Conservation (phyloP, 2,888 invertebrate genomes). For the Abrostola tripartita region DNA sequence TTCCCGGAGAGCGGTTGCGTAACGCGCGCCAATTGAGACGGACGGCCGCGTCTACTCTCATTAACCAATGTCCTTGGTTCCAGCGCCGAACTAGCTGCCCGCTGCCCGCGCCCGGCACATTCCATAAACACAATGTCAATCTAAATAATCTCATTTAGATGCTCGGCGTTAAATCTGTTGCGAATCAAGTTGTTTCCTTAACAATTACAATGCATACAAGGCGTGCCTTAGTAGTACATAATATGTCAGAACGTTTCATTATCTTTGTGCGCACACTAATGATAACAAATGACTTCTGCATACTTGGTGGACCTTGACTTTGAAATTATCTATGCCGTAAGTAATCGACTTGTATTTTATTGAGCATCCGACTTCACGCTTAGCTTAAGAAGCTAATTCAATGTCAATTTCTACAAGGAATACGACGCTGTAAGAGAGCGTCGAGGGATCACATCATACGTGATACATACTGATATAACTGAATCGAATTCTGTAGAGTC, state of each 20-base stretch:
- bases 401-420: too few species aligned
- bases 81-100: not conserved
- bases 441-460: not conserved
- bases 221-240: not conserved
- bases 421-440: not conserved
- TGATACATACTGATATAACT: too few species aligned
- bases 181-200: too few species aligned
- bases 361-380: not conserved
- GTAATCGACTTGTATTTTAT: not conserved
- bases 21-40: slow-evolving; percentile 23
- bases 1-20: slow-evolving; percentile 3
- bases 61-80: slow-evolving; percentile 14
- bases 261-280: not conserved
- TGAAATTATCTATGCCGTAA: not conserved
- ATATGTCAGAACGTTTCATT: slow-evolving; percentile 1
- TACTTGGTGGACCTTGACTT: not conserved
- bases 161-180: not conserved
- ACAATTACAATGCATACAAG: too few species aligned
- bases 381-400: too few species aligned
- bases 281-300: slow-evolving; percentile 1
- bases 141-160: not conserved
- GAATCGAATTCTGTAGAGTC: not conserved
- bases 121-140: not conserved
- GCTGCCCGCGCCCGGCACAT: not conserved
- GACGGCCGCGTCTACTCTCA: slow-evolving; percentile 23